Evolutionary conservation across 1,140 invertebrate species (phyloP), one percentile per base, ranked within the genome.

Genomic region (honey bee (Apis mellifera)): DNA sequence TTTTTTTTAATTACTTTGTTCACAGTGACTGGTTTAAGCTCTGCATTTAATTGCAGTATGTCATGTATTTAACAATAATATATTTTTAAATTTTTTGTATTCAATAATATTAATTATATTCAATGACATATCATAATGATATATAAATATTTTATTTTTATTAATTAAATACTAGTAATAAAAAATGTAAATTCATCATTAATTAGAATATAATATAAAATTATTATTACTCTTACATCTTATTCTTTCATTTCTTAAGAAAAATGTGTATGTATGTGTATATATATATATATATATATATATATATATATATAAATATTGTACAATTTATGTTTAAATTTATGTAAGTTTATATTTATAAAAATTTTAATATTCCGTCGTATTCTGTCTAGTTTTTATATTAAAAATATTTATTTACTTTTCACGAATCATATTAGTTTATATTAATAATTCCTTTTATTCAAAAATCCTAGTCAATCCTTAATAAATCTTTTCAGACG

Each of bases 21-120:
- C 92, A 84, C 93, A 94, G 94, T 94, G 91, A 91, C 92, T 89
- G 91, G 92, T 83, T 92, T 94, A 90, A 93, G 92, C 79, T 93
- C 93, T 82, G 93, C 92, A 87, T 94, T 94, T 92, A 94, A 93
- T 70, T 94, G 92, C 91, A 93, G 91, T 91, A 92, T 94, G 89
- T 93, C 93, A 65, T 90, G 89, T 78, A 85, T 84, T 79, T 92
- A 92, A 86, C 32, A 62, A 17, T 80, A 21, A 65, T 23, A 55
- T 19, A 17, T 48, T 23, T 74, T 19, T 1, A 57, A n/a, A 68
- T 73, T 73, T 65, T 66, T 68, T 50, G 8, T 54, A 62, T 59
- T 8, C 26, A 62, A 26, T 68, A 42, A 50, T 66, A 42, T 42
- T 42, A 65, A 26, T 59, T 32, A 11, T n/a, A 57, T 54, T 55